phyloP scores from a whole-genome alignment of 2,113 vertebrate species.

The Sinocyclocheilus maitianheensis region DNA sequence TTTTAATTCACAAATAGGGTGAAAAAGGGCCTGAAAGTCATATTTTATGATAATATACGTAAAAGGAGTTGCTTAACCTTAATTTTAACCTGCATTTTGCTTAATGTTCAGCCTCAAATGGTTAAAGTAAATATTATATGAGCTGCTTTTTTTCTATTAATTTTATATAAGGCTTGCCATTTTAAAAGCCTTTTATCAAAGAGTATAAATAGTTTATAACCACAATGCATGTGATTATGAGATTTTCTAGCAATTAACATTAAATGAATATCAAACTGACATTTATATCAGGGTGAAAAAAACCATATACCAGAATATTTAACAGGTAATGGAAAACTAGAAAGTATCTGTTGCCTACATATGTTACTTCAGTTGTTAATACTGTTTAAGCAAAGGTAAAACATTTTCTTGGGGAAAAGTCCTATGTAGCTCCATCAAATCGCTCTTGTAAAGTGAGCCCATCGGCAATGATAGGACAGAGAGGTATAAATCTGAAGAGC shows the following conservation, averaged over 20 bases:
- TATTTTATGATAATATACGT: background rate
- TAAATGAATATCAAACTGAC: background rate
- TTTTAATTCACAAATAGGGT: background rate
- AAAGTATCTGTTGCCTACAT: too few species aligned
- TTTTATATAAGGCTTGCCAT: too few species aligned
- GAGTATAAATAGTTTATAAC: background rate
- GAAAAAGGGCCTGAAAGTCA: background rate
- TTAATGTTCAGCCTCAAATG: background rate
- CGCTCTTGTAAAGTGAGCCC: conserved; percentile 39
- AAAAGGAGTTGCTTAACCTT: background rate
- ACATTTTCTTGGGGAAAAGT: background rate
- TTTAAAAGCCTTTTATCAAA: background rate
- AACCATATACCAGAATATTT: too few species aligned
- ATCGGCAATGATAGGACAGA: conserved; percentile 8
- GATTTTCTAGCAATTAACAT: background rate
- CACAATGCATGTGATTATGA: background rate
- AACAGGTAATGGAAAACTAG: too few species aligned
- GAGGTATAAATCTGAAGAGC: conserved; percentile 48
- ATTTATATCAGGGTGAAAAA: too few species aligned
- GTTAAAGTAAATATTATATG: background rate
- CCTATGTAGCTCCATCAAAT: background rate
- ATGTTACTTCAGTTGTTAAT: too few species aligned
- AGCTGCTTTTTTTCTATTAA: background rate
- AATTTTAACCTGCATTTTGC: too few species aligned
- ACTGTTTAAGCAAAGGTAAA: too few species aligned